A percentile compares a stretch with the other conserved stretches of the same genome.
phyloP scores from a whole-genome alignment of 2,113 vertebrate species.

The Toxotes jaculatrix region DNA sequence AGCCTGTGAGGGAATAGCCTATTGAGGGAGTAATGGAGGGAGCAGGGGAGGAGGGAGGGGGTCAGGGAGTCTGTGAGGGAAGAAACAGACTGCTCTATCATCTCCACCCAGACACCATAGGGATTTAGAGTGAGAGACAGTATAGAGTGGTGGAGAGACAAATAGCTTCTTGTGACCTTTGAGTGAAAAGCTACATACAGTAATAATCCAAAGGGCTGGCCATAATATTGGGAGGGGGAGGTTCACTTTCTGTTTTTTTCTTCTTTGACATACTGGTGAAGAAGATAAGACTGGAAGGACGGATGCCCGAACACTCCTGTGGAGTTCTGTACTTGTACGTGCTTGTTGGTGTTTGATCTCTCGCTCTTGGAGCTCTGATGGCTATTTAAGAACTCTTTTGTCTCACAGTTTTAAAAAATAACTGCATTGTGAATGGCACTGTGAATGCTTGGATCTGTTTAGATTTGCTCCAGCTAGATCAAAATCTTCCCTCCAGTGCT shows the following conservation, averaged over 20 bases:
- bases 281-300: slow-evolving; percentile 49
- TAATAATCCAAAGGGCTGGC: slow-evolving; percentile 63
- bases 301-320: slow-evolving; percentile 23
- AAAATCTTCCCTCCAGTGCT: slow-evolving; percentile 28
- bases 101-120: slow-evolving; percentile 69
- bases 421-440: slow-evolving; percentile 14
- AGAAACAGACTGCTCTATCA: slow-evolving; percentile 63
- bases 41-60: neutral
- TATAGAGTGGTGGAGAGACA: slow-evolving; percentile 52
- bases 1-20: slow-evolving; percentile 7
- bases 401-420: slow-evolving; percentile 39
- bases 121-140: slow-evolving; percentile 68
- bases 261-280: slow-evolving; percentile 36
- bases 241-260: too few species aligned
- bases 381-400: slow-evolving; percentile 46
- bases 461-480: slow-evolving; percentile 42
- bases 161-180: slow-evolving; percentile 80
- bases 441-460: slow-evolving; percentile 37
- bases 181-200: slow-evolving; percentile 70
- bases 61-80: slow-evolving; percentile 47
- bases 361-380: slow-evolving; percentile 19
- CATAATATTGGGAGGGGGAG: slow-evolving; percentile 43
- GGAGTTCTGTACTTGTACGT: slow-evolving; percentile 25
- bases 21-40: slow-evolving; percentile 9
- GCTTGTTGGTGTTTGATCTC: slow-evolving; percentile 28